These are phyloP conservation scores for Astyanax mexicanus DNA, from an alignment of 2,797 vertebrate genomes.

Conservation along the genomic window DNA sequence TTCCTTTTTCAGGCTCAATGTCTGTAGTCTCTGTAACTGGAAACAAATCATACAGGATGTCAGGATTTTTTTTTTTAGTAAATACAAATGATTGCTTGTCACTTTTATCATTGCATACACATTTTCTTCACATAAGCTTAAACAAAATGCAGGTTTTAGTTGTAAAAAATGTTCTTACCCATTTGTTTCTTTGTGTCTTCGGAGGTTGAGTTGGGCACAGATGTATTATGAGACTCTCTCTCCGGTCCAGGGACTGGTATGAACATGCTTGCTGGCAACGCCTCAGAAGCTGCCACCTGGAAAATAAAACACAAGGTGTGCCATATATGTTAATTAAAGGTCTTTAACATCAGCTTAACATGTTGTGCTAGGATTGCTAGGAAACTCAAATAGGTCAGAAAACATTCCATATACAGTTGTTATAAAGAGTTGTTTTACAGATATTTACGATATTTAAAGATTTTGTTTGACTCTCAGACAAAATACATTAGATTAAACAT, in stretches of 20 bases:
- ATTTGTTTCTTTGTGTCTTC: constrained; percentile 88
- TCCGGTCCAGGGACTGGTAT: constrained; percentile 88
- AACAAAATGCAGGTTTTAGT: not conserved
- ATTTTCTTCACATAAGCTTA: not conserved
- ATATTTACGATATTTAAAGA: too few species aligned
- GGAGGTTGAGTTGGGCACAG: constrained; percentile 73
- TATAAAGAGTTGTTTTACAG: too few species aligned
- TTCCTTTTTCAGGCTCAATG: constrained; percentile 84
- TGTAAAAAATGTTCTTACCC: constrained; percentile 78
- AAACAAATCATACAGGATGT: constrained; percentile 52
- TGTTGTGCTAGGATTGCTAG: constrained; percentile 26
- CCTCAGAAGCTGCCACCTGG: constrained; percentile 95
- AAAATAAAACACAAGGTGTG: constrained; percentile 67
- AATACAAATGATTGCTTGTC: not conserved
- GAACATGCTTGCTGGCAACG: constrained; percentile 97
- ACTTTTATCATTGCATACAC: not conserved
- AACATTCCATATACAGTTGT: not conserved
- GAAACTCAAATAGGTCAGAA: constrained; percentile 12
- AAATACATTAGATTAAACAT: too few species aligned
- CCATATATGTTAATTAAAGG: constrained; percentile 47
- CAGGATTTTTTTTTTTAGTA: not conserved
- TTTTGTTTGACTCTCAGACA: too few species aligned
- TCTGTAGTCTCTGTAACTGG: constrained; percentile 86
- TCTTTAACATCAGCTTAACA: constrained; percentile 33
- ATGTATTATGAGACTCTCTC: constrained; percentile 79